Percentiles rank a stretch among this genome's conserved stretches.
Conservation (phyloP, 1,140 invertebrate genomes). For the Zophobas atratus region DNA sequence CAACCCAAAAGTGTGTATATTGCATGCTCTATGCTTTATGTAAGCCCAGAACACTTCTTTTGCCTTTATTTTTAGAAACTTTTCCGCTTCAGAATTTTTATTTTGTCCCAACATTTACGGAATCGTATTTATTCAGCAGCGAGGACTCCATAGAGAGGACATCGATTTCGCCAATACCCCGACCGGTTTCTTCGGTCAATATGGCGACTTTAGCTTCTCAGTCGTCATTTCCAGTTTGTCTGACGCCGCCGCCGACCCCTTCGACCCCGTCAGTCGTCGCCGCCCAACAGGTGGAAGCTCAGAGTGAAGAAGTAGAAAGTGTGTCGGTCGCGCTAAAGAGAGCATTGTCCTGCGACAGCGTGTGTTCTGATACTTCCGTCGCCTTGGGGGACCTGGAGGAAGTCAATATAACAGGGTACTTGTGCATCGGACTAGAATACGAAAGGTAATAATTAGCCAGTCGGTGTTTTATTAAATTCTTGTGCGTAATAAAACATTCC, state of each 20-base stretch:
- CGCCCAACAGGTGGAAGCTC: conserved; percentile 30
- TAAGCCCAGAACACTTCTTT: no score
- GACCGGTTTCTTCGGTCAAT: conserved; percentile 65
- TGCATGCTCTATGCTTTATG: no score
- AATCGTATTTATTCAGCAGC: neutral
- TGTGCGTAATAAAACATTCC: neutral
- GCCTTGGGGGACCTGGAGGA: conserved; percentile 80
- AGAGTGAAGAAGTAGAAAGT: conserved; percentile 10
- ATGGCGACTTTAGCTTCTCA: conserved; percentile 59
- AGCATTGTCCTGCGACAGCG: conserved; percentile 86
- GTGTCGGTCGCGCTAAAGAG: conserved; percentile 70
- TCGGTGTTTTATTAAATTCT: conserved; percentile 17
- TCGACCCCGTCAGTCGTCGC: conserved; percentile 12
- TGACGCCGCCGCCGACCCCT: conserved; percentile 61
- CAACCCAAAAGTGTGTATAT: no score
- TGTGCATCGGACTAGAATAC: conserved; percentile 85
- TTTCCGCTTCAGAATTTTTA: conserved; percentile 7
- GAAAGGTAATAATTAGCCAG: conserved; percentile 73
- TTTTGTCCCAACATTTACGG: neutral
- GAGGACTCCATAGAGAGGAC: conserved; percentile 54
- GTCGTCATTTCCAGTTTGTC: conserved; percentile 61
- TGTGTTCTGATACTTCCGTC: conserved; percentile 86
- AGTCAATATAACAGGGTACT: conserved; percentile 80
- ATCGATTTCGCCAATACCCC: conserved; percentile 64
- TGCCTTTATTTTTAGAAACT: no score